Base-by-base conservation (phyloP, 2,888 invertebrate species). In the Uloborus plumipes region DNA sequence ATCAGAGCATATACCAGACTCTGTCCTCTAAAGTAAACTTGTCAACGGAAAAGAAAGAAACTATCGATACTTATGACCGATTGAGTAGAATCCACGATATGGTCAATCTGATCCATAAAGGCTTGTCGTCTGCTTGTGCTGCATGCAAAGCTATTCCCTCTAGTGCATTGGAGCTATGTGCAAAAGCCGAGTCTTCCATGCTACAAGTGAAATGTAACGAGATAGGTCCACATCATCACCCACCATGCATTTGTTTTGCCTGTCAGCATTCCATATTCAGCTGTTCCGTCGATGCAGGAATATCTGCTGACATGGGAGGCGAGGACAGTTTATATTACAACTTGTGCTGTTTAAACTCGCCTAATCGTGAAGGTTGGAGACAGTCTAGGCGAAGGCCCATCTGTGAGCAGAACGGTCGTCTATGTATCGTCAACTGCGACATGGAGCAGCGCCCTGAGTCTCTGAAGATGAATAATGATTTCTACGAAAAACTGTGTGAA, bases 261-360 rank as follows among this genome's bases (percentile, higher is more conserved):
- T 81, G 81, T 20, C 74, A 70, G n/a, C 81, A 81, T 61, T 81
- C 81, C 20, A 31, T 81, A 2, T 81, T 81, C 51, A 75, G 75
- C 47, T 81, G 81, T n/a, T 59, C 65, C 4, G 49, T 55, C 0
- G 50, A 61, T 11, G 14, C 31, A 7, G 16, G 39, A 1, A 22
- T 50, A 20, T n/a, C 62, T 11, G 22, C 18, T 7, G 22, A 26
- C 13, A 14, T 18, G 18, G 62, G 49, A 1, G 50, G 51, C 6
- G 75, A 65, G 2, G 75, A 65, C 26, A 18, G 16, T 49, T 66
- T 75, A 7, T 77, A 77, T 22, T 77, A 69, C n/a, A 79, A 79
- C 18, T 18, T 79, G 0, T 79, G 79, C 16, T 79, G 72, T 39
- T 51, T 79, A 3, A 71, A 81, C 16, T 69, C 75, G 0, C 81